Base-by-base conservation (phyloP, 64 coral and sea anemone species). In the Pocillopora damicornis region DNA sequence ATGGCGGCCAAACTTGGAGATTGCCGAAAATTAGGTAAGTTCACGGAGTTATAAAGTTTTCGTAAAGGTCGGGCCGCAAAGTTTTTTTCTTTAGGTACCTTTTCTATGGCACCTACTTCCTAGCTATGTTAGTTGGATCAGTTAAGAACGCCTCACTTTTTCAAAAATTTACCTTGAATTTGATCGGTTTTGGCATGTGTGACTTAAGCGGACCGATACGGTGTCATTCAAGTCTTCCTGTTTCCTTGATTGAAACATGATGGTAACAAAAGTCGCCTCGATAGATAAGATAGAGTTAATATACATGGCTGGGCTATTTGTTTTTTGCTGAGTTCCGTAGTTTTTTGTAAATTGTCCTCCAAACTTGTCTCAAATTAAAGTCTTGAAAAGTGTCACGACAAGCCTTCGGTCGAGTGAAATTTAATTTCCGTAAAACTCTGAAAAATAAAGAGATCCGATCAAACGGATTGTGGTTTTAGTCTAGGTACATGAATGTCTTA, bases 61-160 rank as follows among this genome's bases (percentile, higher is more conserved):
- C 11, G 45, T 77, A 77, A 77, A 77, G 75, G 75, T 77, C 75
- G 37, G 36, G 75, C 75, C 75, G 75, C 75, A 77, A 77, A 77
- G 75, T 77, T 77, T 77, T 77, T 77, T 57, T 77, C 75, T 51
- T 37, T 77, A 77, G 75, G 57, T 77, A 77, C 75, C 37, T 79
- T 79, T 79, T 79, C 77, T 79, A 79, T 79, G 76, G 76, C 38
- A 78, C 76, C 37, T 78, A 78, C 76, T 78, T 78, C 76, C 56
- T 78, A 78, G 76, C 76, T 78, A 78, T 78, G 17, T 78, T 78
- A 78, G 76, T 78, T 60, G 76, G 76, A 78, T 57, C 76, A 78
- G 76, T 78, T 78, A 78, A 78, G 58, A 61, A 61, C 58, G 58
- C 77, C 77, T 79, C 77, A 79, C 77, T 79, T 79, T 79, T 79